These are phyloP conservation scores for Deroptyus accipitrinus DNA, from an alignment of 2,113 vertebrate genomes.

Conservation along the genomic window DNA sequence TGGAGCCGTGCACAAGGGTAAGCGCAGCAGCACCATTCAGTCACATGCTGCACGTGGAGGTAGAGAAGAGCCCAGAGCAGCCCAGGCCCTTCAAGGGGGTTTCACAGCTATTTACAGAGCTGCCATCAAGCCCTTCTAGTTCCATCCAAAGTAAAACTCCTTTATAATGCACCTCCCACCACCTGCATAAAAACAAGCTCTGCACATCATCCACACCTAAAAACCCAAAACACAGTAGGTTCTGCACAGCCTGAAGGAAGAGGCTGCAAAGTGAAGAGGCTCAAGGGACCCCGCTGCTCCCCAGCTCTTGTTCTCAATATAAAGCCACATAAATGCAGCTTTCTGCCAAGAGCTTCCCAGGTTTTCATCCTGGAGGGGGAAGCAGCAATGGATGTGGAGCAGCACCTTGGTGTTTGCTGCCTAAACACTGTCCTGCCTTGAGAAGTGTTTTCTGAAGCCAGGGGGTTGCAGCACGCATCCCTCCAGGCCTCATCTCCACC, in stretches of 20 bases:
- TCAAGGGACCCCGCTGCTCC: neutral
- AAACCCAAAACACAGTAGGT: neutral
- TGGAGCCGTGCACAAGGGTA: fast-evolving
- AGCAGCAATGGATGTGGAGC: neutral
- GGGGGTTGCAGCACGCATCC: fast-evolving
- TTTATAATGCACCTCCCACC: neutral
- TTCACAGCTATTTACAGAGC: neutral
- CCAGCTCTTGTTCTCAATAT: neutral
- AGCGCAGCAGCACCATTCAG: fast-evolving
- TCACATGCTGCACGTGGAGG: fast-evolving
- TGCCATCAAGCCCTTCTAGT: neutral
- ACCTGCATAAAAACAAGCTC: neutral
- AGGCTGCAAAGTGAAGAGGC: neutral
- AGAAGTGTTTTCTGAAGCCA: neutral
- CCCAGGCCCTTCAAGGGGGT: too few species aligned
- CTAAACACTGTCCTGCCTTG: neutral
- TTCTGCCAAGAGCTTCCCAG: neutral
- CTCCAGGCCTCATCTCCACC: neutral
- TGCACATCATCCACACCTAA: neutral
- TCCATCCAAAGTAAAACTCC: neutral
- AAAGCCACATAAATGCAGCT: fast-evolving
- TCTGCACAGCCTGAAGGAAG: neutral
- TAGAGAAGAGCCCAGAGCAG: neutral
- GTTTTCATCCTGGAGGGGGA: neutral
- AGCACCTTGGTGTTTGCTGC: neutral